These are phyloP conservation scores for Carcina quercana DNA, from an alignment of 2,888 invertebrate species.

Conservation along the genomic window DNA sequence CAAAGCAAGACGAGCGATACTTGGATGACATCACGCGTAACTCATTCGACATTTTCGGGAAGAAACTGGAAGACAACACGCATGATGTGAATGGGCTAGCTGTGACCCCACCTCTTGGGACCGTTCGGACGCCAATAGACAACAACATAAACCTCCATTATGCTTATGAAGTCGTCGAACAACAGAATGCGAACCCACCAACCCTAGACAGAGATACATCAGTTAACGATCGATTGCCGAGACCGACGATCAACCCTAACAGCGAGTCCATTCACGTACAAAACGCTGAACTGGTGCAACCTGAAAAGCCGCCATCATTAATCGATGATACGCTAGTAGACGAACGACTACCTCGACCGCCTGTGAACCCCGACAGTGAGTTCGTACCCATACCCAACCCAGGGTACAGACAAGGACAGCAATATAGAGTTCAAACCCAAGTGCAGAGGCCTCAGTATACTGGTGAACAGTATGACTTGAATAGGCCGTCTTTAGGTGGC, in stretches of 20 bases:
- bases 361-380: slow-evolving; percentile 82
- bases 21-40: slow-evolving; percentile 84
- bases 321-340: slow-evolving; percentile 81
- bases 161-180: slow-evolving; percentile 59
- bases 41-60: slow-evolving; percentile 83
- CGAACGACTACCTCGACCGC: slow-evolving; percentile 79
- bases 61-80: slow-evolving; percentile 74
- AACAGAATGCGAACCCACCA: slow-evolving; percentile 48
- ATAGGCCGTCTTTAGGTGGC: slow-evolving; percentile 47
- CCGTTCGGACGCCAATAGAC: slow-evolving; percentile 61
- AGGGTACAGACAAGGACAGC: slow-evolving; percentile 46
- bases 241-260: slow-evolving; percentile 80
- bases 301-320: slow-evolving; percentile 59
- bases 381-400: slow-evolving; percentile 67
- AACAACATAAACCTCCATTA: slow-evolving; percentile 72
- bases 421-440: slow-evolving; percentile 40
- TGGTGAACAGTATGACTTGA: slow-evolving; percentile 59
- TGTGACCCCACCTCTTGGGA: slow-evolving; percentile 60
- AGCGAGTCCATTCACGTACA: slow-evolving; percentile 70
- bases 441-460: slow-evolving; percentile 49
- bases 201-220: slow-evolving; percentile 79
- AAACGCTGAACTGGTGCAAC: slow-evolving; percentile 44
- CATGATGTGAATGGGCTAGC: slow-evolving; percentile 62
- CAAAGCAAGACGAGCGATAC: slow-evolving; percentile 78
- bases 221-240: slow-evolving; percentile 81